Base-by-base conservation (phyloP, 2,797 vertebrate genomes). In the Jordanella pulchra region DNA sequence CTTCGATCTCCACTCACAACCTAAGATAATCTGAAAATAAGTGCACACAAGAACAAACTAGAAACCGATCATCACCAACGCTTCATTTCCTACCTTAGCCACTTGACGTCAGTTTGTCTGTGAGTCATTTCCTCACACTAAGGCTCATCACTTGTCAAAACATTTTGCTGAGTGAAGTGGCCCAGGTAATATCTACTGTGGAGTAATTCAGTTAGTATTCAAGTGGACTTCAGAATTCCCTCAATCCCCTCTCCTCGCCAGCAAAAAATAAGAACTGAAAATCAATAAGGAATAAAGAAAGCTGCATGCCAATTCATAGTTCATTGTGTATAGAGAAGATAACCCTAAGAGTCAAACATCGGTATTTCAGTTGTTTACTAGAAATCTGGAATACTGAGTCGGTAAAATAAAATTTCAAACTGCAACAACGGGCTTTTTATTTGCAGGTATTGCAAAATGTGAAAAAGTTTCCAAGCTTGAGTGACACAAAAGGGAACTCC, bases 251-350 rank as follows among this genome's bases (percentile, higher is more conserved):
- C 71, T 74, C 68, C 23, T 77, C 79, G 76, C 78, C 25, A n/a
- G 56, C 44, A 23, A 39, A 9, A 0, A 71, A 51, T 1, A 51
- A 1, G 21, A 85, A 90, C 84, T 84, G 82, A 86, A 91, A 91
- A 92, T 90, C 87, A 78, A 89, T 89, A 79, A 76, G 71, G 76
- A 86, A 89, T 88, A 85, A 92, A 87, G 84, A 80, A 89, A 89
- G 70, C 69, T 71, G 75, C 75, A 77, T 73, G 60, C 77, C 55
- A 39, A 67, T 70, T 86, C 67, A 56, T 9, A 23, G 61, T 65
- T 60, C 39, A 65, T 77, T 82, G 55, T 76, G 18, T 60, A 25
- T 13, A 25, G 73, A 66, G 69, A 35, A 45, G 72, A 75, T 47
- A 80, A 81, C 74, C 50, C 77, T 65, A 78, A 76, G 42, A 67